phyloP scores from a whole-genome alignment of 37 sponge, comb jelly and placozoan species.

The Halichondria panicea region DNA sequence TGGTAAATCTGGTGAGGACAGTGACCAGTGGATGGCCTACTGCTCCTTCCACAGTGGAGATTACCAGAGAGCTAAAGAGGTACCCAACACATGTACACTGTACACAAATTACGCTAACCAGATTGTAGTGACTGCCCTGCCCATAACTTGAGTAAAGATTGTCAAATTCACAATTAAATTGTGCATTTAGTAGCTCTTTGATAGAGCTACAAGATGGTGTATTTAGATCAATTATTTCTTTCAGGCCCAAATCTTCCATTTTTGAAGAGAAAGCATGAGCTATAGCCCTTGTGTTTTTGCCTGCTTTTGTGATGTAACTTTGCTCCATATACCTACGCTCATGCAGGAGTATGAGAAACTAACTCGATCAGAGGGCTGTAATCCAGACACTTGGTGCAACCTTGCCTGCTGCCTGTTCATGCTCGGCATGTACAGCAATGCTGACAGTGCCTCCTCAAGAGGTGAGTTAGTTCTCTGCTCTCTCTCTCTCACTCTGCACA shows the following conservation, averaged over 20 bases:
- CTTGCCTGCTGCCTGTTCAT: constrained; percentile 93
- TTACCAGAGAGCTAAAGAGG: constrained; percentile 78
- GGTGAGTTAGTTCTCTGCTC: constrained; percentile 14
- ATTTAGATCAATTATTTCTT: too few relatives aligned
- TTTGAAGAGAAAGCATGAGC: too few relatives aligned
- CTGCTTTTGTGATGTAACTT: too few relatives aligned
- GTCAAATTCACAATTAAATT: too few relatives aligned
- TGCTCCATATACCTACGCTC: too few relatives aligned
- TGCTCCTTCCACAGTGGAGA: constrained; percentile 92
- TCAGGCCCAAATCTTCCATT: too few relatives aligned
- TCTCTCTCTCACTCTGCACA: background rate
- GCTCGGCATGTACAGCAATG: constrained; percentile 95
- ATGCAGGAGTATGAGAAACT: constrained; percentile 86
- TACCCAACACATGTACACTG: background rate
- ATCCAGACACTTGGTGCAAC: constrained; percentile 76
- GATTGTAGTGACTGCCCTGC: too few relatives aligned
- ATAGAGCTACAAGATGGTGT: too few relatives aligned
- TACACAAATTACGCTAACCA: background rate
- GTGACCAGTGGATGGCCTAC: constrained; percentile 90
- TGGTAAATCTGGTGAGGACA: constrained; percentile 45
- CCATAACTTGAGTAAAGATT: too few relatives aligned
- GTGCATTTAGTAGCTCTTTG: too few relatives aligned
- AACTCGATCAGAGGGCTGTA: constrained; percentile 38
- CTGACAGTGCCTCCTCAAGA: constrained; percentile 68
- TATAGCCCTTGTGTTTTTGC: too few relatives aligned